Percentiles rank a stretch among this genome's conserved stretches.
Evolutionary conservation across 1,140 invertebrate genomes (phyloP).

Genomic region (Drosophila bocki): DNA sequence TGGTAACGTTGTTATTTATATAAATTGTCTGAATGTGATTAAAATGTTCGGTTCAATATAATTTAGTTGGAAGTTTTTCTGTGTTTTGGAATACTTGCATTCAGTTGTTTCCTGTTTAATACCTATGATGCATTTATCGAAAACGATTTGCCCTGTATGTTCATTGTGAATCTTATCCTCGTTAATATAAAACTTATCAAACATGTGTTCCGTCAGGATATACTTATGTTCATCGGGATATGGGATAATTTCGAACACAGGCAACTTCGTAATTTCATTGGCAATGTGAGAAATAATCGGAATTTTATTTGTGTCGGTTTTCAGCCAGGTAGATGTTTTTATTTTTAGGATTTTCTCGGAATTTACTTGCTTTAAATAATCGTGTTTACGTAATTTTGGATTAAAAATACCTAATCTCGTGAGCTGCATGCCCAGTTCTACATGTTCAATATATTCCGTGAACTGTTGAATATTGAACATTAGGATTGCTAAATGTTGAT

Average conservation of each 20-base stretch:
- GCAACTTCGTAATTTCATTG: neutral
- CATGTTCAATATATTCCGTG: conserved; percentile 8
- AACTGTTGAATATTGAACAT: conserved; percentile 19
- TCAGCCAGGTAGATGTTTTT: neutral
- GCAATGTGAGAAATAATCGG: neutral
- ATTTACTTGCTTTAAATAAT: neutral
- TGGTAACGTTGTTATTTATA: no score
- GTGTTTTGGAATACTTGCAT: no score
- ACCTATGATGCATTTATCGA: no score
- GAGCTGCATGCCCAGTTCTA: conserved; percentile 1
- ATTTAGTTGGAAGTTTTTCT: no score
- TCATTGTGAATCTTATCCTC: no score
- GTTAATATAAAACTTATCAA: neutral
- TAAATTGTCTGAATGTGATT: no score
- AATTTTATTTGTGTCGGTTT: neutral
- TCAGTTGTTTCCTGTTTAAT: no score
- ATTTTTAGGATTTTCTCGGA: neutral
- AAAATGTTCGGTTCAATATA: no score
- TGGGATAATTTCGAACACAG: neutral
- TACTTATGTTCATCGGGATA: neutral
- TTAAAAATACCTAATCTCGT: conserved; percentile 1
- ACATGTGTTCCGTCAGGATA: neutral
- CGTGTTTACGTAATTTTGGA: neutral
- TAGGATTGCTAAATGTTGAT: neutral
- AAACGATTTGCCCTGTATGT: no score